Evolutionary conservation across 2,888 invertebrate species (phyloP).

Genomic region (Aphodius sticticus): DNA sequence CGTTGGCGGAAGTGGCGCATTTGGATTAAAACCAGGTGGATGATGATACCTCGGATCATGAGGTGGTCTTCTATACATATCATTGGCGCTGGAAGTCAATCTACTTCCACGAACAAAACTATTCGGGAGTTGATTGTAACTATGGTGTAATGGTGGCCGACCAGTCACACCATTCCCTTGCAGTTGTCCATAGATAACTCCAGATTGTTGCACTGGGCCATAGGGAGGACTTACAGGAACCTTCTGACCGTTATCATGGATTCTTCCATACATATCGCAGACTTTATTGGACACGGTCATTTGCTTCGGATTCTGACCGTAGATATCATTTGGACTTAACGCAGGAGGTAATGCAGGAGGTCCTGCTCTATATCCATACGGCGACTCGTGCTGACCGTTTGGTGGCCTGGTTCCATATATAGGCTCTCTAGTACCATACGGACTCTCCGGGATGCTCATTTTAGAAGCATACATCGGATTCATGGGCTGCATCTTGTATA

Average conservation of each 20-base stretch:
- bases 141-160: constrained; percentile 44
- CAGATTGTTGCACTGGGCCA: constrained; percentile 47
- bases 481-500: constrained; percentile 15
- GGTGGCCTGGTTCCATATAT: constrained; percentile 30
- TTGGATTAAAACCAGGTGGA: constrained; percentile 47
- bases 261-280: constrained; percentile 59
- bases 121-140: constrained; percentile 45
- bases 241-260: constrained; percentile 53
- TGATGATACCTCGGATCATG: constrained; percentile 35
- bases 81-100: constrained; percentile 58
- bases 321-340: neutral
- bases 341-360: neutral
- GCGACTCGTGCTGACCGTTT: constrained; percentile 29
- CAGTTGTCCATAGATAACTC: constrained; percentile 57
- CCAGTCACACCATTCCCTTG: constrained; percentile 46
- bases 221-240: constrained; percentile 40
- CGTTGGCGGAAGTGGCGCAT: constrained; percentile 60
- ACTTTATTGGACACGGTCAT: constrained; percentile 56
- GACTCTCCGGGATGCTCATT: constrained; percentile 25
- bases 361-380: constrained; percentile 37
- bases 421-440: constrained; percentile 31
- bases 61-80: constrained; percentile 53
- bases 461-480: constrained; percentile 42
- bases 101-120: constrained; percentile 56
- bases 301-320: constrained; percentile 40